Evolutionary conservation across 2,113 vertebrate species (phyloP), one percentile per base, ranked within the genome.

Genomic region (Gallinago paraguaiae): DNA sequence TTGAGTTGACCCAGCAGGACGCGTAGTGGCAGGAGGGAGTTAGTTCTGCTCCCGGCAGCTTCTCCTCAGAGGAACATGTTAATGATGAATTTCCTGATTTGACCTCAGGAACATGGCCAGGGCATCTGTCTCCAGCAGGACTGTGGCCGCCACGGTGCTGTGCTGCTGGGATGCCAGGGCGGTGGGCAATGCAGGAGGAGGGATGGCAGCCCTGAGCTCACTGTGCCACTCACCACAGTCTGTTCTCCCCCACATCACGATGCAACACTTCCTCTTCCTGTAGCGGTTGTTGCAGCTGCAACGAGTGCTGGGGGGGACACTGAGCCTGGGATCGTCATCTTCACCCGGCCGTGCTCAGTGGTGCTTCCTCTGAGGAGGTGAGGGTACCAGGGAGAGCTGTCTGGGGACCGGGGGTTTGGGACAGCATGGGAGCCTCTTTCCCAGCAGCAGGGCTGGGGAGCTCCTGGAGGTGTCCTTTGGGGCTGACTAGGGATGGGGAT

Each of bases 281-380:
- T 39, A 18, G n/a, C 1, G 4, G 41, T 33, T 37, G 31, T 10
- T 39, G 60, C 81, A 19, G 33, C 28, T 31, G 30, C 37, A 35
- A 7, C 2, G 1, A 51, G 37, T 28, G 1, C n/a, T 43, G 31
- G 18, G 0, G 17, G 45, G 48, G 48, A 24, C 30, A 28, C 46
- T 0, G 0, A 50, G 61, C 20, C 23, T 4, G 0, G 57, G n/a
- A 46, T 17, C 4, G 1, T 37, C 68, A 11, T 6, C 33, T 43
- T 46, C 1, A 0, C 57, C 56, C 0, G 3, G 11, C n/a, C 1
- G 8, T 14, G 60, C 37, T 61, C 23, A 17, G 46, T 2, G 0
- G 20, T 1, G 8, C 31, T 18, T 71, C n/a, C 17, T 19, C 41
- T 0, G 8, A 48, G 56, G 10, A 91, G 86, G 86, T 76, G 61